These are phyloP conservation scores for Butorides virescens DNA, from an alignment of 2,113 vertebrate genomes.

Conservation along the genomic window DNA sequence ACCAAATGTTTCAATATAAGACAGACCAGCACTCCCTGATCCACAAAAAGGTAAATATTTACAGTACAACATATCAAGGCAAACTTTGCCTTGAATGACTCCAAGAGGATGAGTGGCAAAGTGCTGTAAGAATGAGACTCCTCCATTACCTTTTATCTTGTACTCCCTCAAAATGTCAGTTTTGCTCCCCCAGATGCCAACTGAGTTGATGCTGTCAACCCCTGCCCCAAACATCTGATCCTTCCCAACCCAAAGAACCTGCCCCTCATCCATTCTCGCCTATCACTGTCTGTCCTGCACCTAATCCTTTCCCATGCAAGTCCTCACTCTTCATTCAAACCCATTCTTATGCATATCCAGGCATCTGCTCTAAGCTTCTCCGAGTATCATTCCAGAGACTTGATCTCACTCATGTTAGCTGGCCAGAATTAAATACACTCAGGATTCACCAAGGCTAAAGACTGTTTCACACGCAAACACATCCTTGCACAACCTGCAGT, in stretches of 20 bases:
- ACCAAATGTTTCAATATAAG: neutral
- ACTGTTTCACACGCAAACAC: neutral
- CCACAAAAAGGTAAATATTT: neutral
- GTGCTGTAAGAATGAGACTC: neutral
- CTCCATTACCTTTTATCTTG: neutral
- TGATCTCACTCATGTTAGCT: neutral
- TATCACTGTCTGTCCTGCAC: neutral
- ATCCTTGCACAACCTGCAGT: neutral
- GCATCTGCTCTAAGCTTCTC: neutral
- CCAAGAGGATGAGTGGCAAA: neutral
- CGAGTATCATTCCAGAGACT: neutral
- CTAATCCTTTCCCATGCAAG: neutral
- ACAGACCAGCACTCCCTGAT: neutral
- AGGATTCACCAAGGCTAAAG: neutral
- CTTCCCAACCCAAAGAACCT: neutral
- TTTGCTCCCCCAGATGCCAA: neutral
- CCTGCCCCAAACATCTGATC: neutral
- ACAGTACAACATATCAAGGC: neutral
- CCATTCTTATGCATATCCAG: neutral
- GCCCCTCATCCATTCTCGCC: neutral
- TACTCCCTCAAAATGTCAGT: neutral
- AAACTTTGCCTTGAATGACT: neutral
- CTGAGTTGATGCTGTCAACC: neutral
- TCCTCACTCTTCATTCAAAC: neutral
- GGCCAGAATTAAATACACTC: conserved; percentile 6